Evolutionary conservation across 64 coral and sea anemone species (phyloP).

Genomic region (Astreopora myriophthalma): DNA sequence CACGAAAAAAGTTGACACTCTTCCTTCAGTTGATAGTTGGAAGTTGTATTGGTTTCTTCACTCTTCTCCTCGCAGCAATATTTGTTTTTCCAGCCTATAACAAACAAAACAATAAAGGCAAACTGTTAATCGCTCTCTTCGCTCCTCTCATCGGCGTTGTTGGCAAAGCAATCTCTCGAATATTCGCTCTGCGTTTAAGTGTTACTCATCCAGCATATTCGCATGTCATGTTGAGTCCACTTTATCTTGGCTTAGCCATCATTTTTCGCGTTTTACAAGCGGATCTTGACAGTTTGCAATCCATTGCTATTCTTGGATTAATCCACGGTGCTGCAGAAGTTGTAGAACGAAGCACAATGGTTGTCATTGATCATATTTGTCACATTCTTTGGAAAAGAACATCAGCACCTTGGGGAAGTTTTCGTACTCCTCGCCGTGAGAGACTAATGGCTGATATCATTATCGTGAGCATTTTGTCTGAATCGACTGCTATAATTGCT

Average conservation of each 20-base stretch:
- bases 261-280: background rate
- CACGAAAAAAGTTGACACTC: background rate
- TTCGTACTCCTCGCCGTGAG: background rate
- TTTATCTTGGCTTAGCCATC: background rate
- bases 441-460: background rate
- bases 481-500: too few relatives aligned
- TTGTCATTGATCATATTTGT: background rate
- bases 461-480: too few relatives aligned
- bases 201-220: background rate
- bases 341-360: background rate
- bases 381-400: background rate
- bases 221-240: background rate
- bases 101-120: background rate
- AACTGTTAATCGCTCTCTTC: background rate
- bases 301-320: background rate
- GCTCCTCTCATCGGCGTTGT: background rate
- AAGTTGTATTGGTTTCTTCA: background rate
- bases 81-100: background rate
- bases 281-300: background rate
- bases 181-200: background rate
- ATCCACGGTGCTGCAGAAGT: background rate
- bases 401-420: background rate
- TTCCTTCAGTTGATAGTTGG: background rate
- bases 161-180: background rate
- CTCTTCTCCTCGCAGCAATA: background rate